Conservation (phyloP, 2,888 invertebrate genomes). For the Ditylenchus weischeri region DNA sequence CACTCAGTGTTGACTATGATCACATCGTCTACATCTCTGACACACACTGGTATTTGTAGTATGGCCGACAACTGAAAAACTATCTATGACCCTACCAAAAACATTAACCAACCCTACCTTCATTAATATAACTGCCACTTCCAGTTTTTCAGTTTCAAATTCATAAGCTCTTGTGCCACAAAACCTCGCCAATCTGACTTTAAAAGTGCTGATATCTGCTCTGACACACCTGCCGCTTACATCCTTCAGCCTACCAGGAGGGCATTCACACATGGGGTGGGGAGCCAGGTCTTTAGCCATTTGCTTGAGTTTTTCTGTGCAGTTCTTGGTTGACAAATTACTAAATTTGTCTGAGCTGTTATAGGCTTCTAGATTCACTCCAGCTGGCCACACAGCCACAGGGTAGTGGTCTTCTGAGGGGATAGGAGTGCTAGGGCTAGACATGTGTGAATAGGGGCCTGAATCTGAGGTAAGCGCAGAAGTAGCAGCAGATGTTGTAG, state of each 20-base stretch:
- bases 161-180: conserved; percentile 1
- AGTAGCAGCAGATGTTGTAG: too few species aligned
- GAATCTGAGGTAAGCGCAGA: too few species aligned
- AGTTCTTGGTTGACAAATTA: conserved; percentile 8
- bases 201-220: not conserved
- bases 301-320: conserved; percentile 7
- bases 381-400: conserved; percentile 3
- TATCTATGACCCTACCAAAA: not conserved
- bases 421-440: too few species aligned
- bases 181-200: conserved; percentile 1
- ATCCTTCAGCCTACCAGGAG: conserved; percentile 14
- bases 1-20: conserved; percentile 16
- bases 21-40: conserved; percentile 1
- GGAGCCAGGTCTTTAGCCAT: conserved; percentile 14
- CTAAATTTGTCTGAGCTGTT: not conserved
- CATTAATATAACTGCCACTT: conserved; percentile 3
- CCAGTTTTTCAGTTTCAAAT: not conserved
- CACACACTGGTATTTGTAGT: conserved; percentile 9
- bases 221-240: not conserved
- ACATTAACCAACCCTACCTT: conserved; percentile 8
- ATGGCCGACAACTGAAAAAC: conserved; percentile 8
- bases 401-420: conserved; percentile 1
- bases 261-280: conserved; percentile 7
- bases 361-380: not conserved
- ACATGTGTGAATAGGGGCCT: too few species aligned